phyloP scores from a whole-genome alignment of 2,888 invertebrate genomes.

The Torymus aiolomorphi region DNA sequence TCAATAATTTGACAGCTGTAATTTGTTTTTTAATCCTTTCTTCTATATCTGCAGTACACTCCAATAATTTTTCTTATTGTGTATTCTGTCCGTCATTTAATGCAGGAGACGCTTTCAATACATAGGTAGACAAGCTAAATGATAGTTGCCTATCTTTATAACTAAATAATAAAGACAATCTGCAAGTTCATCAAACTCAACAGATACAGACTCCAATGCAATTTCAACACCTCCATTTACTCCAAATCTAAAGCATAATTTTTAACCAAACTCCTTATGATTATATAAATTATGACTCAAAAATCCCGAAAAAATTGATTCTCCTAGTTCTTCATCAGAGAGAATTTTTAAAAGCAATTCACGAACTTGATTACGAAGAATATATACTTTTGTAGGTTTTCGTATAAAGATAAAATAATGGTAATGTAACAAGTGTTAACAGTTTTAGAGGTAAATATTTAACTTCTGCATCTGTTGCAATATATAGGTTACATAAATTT shows the following conservation, averaged over 20 bases:
- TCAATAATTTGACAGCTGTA: too few relatives aligned
- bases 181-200: too few relatives aligned
- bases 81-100: constrained; percentile 52
- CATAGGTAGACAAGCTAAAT: constrained; percentile 75
- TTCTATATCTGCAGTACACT: constrained; percentile 63
- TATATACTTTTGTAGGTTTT: constrained; percentile 64
- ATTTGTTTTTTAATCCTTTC: constrained; percentile 68
- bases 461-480: constrained; percentile 68
- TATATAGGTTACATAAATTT: constrained; percentile 71
- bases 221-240: constrained; percentile 68
- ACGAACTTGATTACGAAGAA: constrained; percentile 63
- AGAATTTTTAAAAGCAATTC: constrained; percentile 66
- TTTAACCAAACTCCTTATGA: constrained; percentile 68
- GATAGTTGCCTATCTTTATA: too few relatives aligned
- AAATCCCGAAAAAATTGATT: constrained; percentile 65
- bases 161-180: too few relatives aligned
- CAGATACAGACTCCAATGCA: too few relatives aligned
- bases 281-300: constrained; percentile 62
- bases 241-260: constrained; percentile 65
- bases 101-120: constrained; percentile 70
- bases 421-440: constrained; percentile 65
- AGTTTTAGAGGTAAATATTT: constrained; percentile 68
- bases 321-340: constrained; percentile 56
- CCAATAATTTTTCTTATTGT: constrained; percentile 56
- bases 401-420: constrained; percentile 69